Percentiles rank a stretch among this genome's conserved stretches.
These are phyloP conservation scores for Lacerta agilis DNA, from an alignment of 2,797 vertebrate genomes.

Conservation along the genomic window DNA sequence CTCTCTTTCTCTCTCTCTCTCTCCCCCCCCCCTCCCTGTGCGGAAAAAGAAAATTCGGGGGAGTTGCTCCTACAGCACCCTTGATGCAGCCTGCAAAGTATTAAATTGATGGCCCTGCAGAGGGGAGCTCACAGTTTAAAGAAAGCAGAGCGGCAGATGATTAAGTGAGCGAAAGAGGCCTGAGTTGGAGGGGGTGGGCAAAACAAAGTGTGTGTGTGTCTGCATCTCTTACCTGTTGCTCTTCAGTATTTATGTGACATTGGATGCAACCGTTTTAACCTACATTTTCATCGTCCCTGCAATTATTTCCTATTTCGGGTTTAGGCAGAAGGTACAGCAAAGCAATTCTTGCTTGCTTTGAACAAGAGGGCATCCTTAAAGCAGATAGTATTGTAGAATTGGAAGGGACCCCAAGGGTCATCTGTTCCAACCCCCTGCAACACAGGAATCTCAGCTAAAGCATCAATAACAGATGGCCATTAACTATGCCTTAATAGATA, in stretches of 20 bases:
- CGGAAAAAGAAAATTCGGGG: not conserved
- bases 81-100: not conserved
- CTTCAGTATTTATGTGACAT: not conserved
- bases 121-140: not conserved
- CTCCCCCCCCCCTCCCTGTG: not conserved
- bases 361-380: not conserved
- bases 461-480: not conserved
- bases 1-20: not conserved
- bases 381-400: not conserved
- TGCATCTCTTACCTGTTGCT: not conserved
- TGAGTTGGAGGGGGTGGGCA: not conserved
- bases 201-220: not conserved
- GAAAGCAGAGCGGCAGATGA: not conserved
- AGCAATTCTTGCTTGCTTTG: not conserved
- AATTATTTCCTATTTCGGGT: not conserved
- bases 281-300: not conserved
- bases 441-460: too few species aligned
- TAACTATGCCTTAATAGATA: not conserved
- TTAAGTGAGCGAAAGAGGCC: not conserved
- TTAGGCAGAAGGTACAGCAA: not conserved
- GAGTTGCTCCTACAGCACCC: not conserved
- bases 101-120: not conserved
- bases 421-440: too few species aligned
- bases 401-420: too few species aligned
- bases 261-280: not conserved